Evolutionary conservation across 2,888 invertebrate genomes (phyloP), one percentile per base, ranked within the genome.

Genomic region (Agrochola circellaris): DNA sequence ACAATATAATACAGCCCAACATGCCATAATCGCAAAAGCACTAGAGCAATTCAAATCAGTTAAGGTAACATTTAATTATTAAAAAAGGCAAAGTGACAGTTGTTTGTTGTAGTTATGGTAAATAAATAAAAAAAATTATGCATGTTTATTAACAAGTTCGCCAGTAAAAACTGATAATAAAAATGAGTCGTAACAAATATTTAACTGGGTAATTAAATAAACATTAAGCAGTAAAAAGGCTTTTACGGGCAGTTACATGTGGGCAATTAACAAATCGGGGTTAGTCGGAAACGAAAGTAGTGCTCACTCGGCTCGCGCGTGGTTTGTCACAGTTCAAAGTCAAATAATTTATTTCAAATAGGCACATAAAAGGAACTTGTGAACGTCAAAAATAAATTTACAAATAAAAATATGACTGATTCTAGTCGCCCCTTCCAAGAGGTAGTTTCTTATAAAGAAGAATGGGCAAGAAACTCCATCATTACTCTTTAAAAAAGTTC

Each of bases 1-100:
- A 75, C n/a, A 71, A 54, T 75, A 56, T 82, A 76, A 85, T 76
- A 79, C 23, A 70, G 54, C 70, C 45, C 84, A 56, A 72, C 72
- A 20, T 38, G n/a, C 34, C 11, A 48, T 74, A 81, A 82, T 82
- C 74, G 20, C 26, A 42, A 62, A 70, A 15, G 64, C 70, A 51
- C n/a, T 45, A 64, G 48, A 67, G n/a, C 48, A 75, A 23, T 73
- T 79, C 45, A 45, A 74, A 83, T 73, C 58, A 60, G 42, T 77
- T 66, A 64, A 66, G 13, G 48, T 73, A 69, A 70, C 38, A 67
- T 69, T 51, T 42, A 54, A 42, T 54, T 13, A 54, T 30, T 48
- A 51, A 30, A n/a, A 17, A 42, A 20, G 17, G 17, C 13, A 54
- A 56, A n/a, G 30, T 15, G 15, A 1, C 26, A 67, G 8, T 51